A percentile compares a stretch with the other conserved stretches of the same genome.
These are phyloP conservation scores for Cettia cetti DNA, from an alignment of 2,113 vertebrate genomes.

Conservation along the genomic window DNA sequence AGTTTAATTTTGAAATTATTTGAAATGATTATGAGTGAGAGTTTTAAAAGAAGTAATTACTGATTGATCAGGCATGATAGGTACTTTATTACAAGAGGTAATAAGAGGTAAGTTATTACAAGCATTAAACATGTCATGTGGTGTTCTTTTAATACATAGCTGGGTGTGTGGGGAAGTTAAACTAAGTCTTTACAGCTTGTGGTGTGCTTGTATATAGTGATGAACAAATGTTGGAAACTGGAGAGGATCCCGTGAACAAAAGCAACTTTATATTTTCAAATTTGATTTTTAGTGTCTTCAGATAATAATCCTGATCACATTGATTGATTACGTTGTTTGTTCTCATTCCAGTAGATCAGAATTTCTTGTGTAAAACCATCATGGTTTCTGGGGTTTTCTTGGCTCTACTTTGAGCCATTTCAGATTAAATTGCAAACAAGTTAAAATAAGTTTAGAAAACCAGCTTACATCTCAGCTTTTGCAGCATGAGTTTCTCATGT, in stretches of 20 bases:
- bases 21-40: not conserved
- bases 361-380: not conserved
- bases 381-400: not conserved
- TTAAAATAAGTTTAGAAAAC: not conserved
- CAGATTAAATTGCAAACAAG: not conserved
- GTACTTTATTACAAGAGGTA: not conserved
- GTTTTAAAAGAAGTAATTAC: not conserved
- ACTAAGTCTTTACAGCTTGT: not conserved
- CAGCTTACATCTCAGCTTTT: not conserved
- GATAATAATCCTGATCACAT: not conserved
- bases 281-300: not conserved
- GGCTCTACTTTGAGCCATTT: not conserved
- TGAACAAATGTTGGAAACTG: not conserved
- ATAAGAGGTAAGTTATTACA: not conserved
- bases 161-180: not conserved
- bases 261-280: not conserved
- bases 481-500: not conserved
- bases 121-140: not conserved
- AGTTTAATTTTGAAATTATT: not conserved
- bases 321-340: not conserved
- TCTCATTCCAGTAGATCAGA: not conserved
- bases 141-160: not conserved
- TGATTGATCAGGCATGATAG: not conserved
- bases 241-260: not conserved
- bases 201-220: not conserved